Evolutionary conservation across 2,888 invertebrate genomes (phyloP).

Genomic region (Acleris sparsana): DNA sequence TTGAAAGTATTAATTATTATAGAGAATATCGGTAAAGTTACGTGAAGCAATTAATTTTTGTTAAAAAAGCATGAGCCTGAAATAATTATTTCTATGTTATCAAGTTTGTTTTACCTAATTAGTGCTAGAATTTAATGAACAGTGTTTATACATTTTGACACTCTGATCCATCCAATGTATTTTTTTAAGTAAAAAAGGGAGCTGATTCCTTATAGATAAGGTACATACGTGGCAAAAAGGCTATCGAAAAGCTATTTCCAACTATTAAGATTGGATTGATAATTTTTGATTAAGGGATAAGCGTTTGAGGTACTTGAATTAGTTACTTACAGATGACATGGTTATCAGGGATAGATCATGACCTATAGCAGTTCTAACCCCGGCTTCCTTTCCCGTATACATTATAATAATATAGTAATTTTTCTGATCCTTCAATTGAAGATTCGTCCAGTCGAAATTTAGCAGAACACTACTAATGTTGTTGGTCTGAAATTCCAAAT

Average conservation of each 20-base stretch:
- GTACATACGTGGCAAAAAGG: no score
- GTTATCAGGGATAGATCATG: slow-evolving; percentile 62
- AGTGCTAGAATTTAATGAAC: no score
- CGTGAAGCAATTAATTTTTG: not conserved
- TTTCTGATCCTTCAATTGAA: slow-evolving; percentile 53
- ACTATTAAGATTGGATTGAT: no score
- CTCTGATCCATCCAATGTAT: no score
- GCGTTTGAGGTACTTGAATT: not conserved
- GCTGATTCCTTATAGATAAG: no score
- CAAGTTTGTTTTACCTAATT: no score
- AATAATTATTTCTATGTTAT: no score
- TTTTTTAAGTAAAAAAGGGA: no score
- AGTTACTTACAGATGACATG: slow-evolving; percentile 59
- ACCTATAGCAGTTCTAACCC: slow-evolving; percentile 59
- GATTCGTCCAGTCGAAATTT: slow-evolving; percentile 61
- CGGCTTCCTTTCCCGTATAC: slow-evolving; percentile 58
- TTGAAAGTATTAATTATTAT: not conserved
- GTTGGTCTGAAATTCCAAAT: slow-evolving; percentile 46
- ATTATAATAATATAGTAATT: slow-evolving; percentile 57
- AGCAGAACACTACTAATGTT: slow-evolving; percentile 52
- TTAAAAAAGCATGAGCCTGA: not conserved
- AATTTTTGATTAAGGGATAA: no score
- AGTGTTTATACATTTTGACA: no score
- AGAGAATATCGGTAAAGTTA: no score
- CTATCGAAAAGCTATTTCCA: no score